Conservation (phyloP, 1,140 invertebrate genomes). For the Leptopilina clavipes region DNA sequence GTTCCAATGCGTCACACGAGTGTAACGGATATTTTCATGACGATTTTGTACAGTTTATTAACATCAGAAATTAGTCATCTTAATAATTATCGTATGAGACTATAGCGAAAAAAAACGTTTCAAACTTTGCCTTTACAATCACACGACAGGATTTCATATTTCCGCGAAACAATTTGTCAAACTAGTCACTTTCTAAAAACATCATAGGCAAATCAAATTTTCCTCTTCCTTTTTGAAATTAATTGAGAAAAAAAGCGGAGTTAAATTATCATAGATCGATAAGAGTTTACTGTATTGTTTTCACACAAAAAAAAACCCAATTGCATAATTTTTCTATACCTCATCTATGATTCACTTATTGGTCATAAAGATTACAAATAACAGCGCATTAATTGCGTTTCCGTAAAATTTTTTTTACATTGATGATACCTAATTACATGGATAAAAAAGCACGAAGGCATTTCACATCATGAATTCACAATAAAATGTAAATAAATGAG, state of each 20-base stretch:
- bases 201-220: no score
- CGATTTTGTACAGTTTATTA: conserved; percentile 16
- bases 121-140: background rate
- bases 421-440: background rate
- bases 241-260: no score
- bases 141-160: background rate
- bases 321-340: background rate
- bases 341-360: background rate
- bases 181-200: background rate
- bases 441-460: conserved; percentile 1
- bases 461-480: background rate
- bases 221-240: no score
- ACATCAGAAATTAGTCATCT: conserved; percentile 9
- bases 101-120: background rate
- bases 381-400: conserved; percentile 12
- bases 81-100: background rate
- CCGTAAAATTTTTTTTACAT: conserved; percentile 12
- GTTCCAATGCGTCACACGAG: background rate
- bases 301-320: background rate
- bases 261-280: no score
- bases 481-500: background rate
- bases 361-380: background rate
- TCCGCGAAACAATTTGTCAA: background rate
- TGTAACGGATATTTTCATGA: background rate
- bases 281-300: background rate